These are phyloP conservation scores for Dicycla oo DNA, from an alignment of 2,888 invertebrate genomes.

Conservation along the genomic window DNA sequence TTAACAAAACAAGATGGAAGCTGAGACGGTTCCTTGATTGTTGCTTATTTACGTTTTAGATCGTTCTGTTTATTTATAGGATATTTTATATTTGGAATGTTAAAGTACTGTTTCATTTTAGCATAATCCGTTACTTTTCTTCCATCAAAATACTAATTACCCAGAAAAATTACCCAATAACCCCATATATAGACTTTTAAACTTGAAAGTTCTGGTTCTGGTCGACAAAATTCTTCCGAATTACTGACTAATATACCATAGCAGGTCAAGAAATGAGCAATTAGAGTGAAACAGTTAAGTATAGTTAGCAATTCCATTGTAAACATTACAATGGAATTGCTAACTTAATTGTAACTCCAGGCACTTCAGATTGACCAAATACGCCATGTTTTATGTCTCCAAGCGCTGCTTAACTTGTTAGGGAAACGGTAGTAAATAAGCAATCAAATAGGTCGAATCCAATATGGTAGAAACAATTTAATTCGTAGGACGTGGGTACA, in stretches of 20 bases:
- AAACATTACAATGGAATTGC: slow-evolving; percentile 27
- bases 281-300: slow-evolving; percentile 17
- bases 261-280: slow-evolving; percentile 16
- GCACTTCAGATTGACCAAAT: slow-evolving; percentile 51
- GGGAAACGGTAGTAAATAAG: slow-evolving; percentile 47
- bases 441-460: slow-evolving; percentile 48
- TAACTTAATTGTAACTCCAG: slow-evolving; percentile 45
- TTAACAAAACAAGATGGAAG: slow-evolving; percentile 68
- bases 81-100: not conserved
- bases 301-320: slow-evolving; percentile 1
- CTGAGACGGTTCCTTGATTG: slow-evolving; percentile 35
- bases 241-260: slow-evolving; percentile 8
- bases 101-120: not conserved
- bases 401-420: slow-evolving; percentile 28
- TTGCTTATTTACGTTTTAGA: slow-evolving; percentile 28
- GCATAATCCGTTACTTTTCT: not conserved
- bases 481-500: slow-evolving; percentile 3
- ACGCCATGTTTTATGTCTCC: slow-evolving; percentile 43
- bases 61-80: slow-evolving; percentile 23
- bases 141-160: not conserved
- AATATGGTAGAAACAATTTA: slow-evolving; percentile 45
- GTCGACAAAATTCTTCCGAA: not conserved
- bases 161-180: not conserved
- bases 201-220: not conserved
- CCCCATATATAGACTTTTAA: not conserved